phyloP scores from a whole-genome alignment of 1,140 invertebrate species.

The Zaprionus vittiger region DNA sequence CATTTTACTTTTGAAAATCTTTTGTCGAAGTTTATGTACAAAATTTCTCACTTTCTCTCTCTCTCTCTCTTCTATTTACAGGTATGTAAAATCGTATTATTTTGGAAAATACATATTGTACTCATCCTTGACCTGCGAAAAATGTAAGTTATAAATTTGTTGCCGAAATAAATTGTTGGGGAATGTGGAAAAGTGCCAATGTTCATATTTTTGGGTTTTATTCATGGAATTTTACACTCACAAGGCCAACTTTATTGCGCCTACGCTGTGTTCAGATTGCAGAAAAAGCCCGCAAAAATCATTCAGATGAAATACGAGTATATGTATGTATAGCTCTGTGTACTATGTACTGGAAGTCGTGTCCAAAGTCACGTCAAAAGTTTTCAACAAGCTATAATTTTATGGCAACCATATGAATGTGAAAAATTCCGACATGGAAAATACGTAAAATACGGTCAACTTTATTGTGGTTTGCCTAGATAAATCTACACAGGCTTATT shows the following conservation, averaged over 20 bases:
- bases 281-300: slow-evolving; percentile 58
- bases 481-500: slow-evolving; percentile 37
- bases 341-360: neutral
- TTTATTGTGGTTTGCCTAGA: slow-evolving; percentile 58
- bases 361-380: slow-evolving; percentile 56
- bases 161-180: slow-evolving; percentile 31
- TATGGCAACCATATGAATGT: slow-evolving; percentile 55
- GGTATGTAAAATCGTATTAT: slow-evolving; percentile 42
- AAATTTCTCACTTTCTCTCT: slow-evolving; percentile 15
- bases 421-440: slow-evolving; percentile 42
- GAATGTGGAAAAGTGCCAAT: slow-evolving; percentile 59
- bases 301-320: slow-evolving; percentile 43
- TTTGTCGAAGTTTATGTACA: slow-evolving; percentile 41
- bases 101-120: neutral
- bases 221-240: slow-evolving; percentile 48
- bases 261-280: slow-evolving; percentile 13
- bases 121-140: neutral
- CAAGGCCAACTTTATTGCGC: slow-evolving; percentile 60
- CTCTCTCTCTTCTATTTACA: slow-evolving; percentile 42
- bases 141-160: slow-evolving; percentile 28
- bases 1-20: slow-evolving; percentile 23
- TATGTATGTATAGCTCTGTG: slow-evolving; percentile 30
- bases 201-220: slow-evolving; percentile 61
- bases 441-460: slow-evolving; percentile 52
- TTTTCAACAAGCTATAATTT: slow-evolving; percentile 74